Evolutionary conservation across 2,888 invertebrate species (phyloP), one percentile per base, ranked within the genome.

Genomic region (Epiblema foenella): DNA sequence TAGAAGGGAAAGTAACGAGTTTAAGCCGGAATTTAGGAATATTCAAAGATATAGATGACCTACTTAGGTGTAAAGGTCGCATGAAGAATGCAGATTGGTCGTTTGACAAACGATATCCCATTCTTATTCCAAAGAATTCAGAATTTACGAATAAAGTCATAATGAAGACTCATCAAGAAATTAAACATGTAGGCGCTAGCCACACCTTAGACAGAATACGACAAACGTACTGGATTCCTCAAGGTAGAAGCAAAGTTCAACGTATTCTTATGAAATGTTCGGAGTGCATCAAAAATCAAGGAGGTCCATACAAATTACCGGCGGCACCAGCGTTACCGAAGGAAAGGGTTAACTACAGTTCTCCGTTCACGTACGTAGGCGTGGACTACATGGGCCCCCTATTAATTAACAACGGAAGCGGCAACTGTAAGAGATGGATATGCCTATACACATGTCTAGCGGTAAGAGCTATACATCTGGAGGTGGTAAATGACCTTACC

Each of bases 161-260:
- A 18, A 11, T 20, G 42, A 20, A 42, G 17, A 29, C 33, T 0
- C 71, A 66, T 57, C 10, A 49, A 8, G 20, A 57, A 1, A 72
- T 63, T 17, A 20, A 67, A n/a, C 71, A 67, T 42, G 67, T 72
- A 12, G 66, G 71, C 3, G 63, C 39, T 10, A 15, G 15, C 12
- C 63, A 67, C 18, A 67, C 63, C 0, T 33, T 67, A 24, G 15
- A 51, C 5, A 12, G 33, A n/a, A 15, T 71, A 2, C 54, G 71
- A 8, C 8, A 51, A 11, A 29, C 42, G 10, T 72, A 51, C 24
- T 72, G 72, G 72, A 54, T 72, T 9, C 63, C 64, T 7, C 52
- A 64, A 11, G 65, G 65, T 3, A 54, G 29, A 29, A 0, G 5
- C 4, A 24, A 59, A 39, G 59, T 68, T 1, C 20, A 51, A 20